phyloP scores from a whole-genome alignment of 2,113 vertebrate species.

The Corythaixoides concolor region DNA sequence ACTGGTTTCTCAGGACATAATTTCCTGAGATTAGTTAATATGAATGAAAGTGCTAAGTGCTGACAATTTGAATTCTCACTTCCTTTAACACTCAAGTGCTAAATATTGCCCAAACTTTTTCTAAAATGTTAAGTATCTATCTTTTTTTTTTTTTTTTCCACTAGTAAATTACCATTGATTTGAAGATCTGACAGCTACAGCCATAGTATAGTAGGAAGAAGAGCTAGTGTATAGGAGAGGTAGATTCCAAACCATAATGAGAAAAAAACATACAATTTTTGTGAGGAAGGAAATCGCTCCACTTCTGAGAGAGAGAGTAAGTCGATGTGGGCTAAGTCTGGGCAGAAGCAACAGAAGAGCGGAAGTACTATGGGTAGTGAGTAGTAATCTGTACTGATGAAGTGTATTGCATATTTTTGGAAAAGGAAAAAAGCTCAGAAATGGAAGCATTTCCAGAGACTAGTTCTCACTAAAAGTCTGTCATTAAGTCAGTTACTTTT shows the following conservation, averaged over 20 bases:
- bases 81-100: conserved; percentile 72
- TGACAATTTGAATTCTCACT: conserved; percentile 75
- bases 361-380: not conserved
- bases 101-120: conserved; percentile 74
- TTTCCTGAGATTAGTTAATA: conserved; percentile 73
- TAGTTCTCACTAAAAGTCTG: not conserved
- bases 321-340: not conserved
- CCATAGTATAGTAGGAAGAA: conserved; percentile 23
- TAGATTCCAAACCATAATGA: not conserved
- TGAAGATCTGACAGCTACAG: conserved; percentile 61
- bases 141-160: conserved; percentile 27
- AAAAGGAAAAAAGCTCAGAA: not conserved
- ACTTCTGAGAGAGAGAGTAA: not conserved
- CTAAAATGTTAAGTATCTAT: conserved; percentile 71
- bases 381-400: not conserved
- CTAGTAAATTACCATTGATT: conserved; percentile 63
- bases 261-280: conserved; percentile 2
- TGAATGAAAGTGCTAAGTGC: conserved; percentile 73
- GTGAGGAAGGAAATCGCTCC: not conserved
- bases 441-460: not conserved
- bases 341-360: not conserved
- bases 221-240: not conserved
- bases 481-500: not conserved
- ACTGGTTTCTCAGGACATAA: conserved; percentile 69
- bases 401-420: not conserved